Conservation (phyloP, 2,113 vertebrate genomes). For the Tenrec ecaudatus region DNA sequence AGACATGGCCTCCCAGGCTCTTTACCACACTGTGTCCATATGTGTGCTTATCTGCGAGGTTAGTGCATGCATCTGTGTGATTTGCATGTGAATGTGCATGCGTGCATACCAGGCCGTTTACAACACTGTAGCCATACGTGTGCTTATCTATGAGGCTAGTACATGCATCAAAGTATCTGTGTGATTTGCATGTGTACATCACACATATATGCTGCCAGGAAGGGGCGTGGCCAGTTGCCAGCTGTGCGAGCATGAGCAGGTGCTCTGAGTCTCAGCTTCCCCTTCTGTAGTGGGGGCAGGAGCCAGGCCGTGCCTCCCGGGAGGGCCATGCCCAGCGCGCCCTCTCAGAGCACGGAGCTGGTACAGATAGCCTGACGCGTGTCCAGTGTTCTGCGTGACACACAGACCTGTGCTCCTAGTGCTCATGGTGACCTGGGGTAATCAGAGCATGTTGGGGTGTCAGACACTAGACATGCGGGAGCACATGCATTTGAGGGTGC, state of each 20-base stretch:
- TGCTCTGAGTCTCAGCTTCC: not conserved
- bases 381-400: not conserved
- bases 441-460: not conserved
- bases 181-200: not conserved
- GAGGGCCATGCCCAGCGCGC: not conserved
- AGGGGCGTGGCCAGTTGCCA: not conserved
- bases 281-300: not conserved
- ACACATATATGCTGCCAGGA: fast-evolving
- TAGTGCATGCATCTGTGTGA: too few species aligned
- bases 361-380: not conserved
- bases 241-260: not conserved
- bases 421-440: slow-evolving; percentile 37
- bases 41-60: not conserved
- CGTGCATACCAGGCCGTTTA: too few species aligned
- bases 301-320: not conserved
- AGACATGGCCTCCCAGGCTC: too few species aligned
- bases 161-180: too few species aligned
- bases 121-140: fast-evolving
- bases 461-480: slow-evolving; percentile 21
- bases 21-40: not conserved
- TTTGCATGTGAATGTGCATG: not conserved
- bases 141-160: not conserved
- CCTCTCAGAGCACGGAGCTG: not conserved
- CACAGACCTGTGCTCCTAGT: not conserved
- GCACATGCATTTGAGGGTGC: not conserved